A percentile compares a stretch with the other conserved stretches of the same genome.
Evolutionary conservation across 2,888 invertebrate species (phyloP).

Genomic region (Napeogenes inachia): DNA sequence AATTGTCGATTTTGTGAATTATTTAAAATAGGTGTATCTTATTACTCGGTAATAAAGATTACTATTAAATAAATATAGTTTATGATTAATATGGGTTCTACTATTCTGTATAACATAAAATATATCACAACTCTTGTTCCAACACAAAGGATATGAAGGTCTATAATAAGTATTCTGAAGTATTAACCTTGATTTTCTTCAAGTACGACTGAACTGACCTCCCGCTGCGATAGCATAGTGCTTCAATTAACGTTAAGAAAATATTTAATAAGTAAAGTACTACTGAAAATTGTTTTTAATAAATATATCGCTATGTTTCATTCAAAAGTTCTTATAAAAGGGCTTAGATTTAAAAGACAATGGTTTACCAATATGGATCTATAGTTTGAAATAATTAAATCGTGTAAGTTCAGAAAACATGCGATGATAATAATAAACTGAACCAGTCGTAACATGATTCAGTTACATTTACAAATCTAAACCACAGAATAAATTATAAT

Average conservation of each 20-base stretch:
- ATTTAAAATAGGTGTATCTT: background rate
- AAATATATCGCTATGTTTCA: too few species aligned
- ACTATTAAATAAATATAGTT: too few species aligned
- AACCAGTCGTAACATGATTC: background rate
- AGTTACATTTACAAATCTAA: background rate
- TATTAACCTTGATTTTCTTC: conserved; percentile 4
- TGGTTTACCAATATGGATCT: too few species aligned
- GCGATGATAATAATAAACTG: too few species aligned
- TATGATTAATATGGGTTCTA: background rate
- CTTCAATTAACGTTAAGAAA: background rate
- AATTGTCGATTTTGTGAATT: background rate
- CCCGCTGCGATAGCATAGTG: background rate
- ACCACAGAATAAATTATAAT: conserved; percentile 11
- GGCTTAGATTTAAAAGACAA: too few species aligned
- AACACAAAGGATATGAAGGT: conserved; percentile 5
- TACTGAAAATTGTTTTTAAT: too few species aligned
- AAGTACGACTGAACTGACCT: background rate
- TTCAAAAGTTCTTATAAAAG: too few species aligned
- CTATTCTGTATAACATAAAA: background rate
- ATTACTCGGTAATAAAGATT: too few species aligned
- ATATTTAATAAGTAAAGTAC: background rate
- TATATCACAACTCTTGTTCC: background rate
- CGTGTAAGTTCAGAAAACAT: too few species aligned
- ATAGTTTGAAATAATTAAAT: too few species aligned
- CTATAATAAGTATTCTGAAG: background rate